These are phyloP conservation scores for Pseudomyrmex dendroicus DNA, from an alignment of 1,140 invertebrate genomes.

Conservation along the genomic window DNA sequence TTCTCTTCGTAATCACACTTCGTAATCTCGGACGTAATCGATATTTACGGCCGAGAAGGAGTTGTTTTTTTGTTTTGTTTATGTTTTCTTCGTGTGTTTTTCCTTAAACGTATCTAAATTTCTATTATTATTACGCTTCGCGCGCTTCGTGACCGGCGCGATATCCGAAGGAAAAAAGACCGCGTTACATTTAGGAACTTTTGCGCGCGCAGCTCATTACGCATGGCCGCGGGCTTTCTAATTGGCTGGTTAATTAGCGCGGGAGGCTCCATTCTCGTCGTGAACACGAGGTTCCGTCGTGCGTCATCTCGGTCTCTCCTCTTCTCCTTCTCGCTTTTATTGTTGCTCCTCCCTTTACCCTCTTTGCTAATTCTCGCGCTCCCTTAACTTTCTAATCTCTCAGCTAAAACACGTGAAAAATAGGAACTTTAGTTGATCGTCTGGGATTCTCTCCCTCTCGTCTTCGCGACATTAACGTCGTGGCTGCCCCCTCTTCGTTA, in stretches of 20 bases:
- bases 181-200: slow-evolving; percentile 83
- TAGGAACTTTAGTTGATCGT: slow-evolving; percentile 85
- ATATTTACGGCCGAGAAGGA: slow-evolving; percentile 33
- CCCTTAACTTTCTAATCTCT: slow-evolving; percentile 62
- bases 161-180: slow-evolving; percentile 65
- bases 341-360: slow-evolving; percentile 31
- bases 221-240: slow-evolving; percentile 81
- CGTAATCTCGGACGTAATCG: slow-evolving; percentile 44
- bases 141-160: slow-evolving; percentile 48
- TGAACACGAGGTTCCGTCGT: slow-evolving; percentile 78
- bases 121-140: slow-evolving; percentile 56
- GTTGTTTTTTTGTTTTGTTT: slow-evolving; percentile 24
- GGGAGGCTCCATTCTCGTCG: slow-evolving; percentile 74
- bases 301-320: slow-evolving; percentile 43
- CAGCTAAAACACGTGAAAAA: slow-evolving; percentile 82
- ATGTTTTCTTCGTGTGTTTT: no score
- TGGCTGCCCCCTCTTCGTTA: slow-evolving; percentile 43
- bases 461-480: slow-evolving; percentile 53
- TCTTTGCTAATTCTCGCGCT: slow-evolving; percentile 46
- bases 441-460: slow-evolving; percentile 47
- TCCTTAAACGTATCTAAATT: slow-evolving; percentile 48
- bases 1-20: slow-evolving; percentile 33
- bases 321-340: not conserved
- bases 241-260: slow-evolving; percentile 84
- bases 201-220: slow-evolving; percentile 85